Conservation (phyloP, 2,888 invertebrate species). For the Uloborus plumipes region DNA sequence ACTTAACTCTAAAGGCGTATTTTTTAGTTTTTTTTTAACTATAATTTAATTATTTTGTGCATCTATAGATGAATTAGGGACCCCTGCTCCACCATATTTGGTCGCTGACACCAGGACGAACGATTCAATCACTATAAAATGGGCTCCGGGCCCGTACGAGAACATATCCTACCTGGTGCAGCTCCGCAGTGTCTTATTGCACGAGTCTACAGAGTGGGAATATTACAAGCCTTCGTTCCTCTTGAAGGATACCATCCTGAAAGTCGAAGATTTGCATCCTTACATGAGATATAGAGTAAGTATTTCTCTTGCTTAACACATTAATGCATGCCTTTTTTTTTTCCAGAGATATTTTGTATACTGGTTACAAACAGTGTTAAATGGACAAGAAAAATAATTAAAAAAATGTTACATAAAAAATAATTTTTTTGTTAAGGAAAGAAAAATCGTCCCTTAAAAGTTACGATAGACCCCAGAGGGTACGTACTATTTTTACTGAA, state of each 20-base stretch:
- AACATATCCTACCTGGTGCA: constrained; percentile 77
- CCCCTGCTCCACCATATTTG: constrained; percentile 81
- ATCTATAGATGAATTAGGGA: constrained; percentile 77
- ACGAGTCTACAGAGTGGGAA: constrained; percentile 81
- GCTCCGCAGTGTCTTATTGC: constrained; percentile 76
- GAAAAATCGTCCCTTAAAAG: too few species aligned
- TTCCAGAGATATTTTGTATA: too few species aligned
- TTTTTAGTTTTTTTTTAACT: too few species aligned
- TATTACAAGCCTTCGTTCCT: constrained; percentile 75
- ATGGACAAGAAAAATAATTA: too few species aligned
- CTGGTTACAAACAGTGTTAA: too few species aligned
- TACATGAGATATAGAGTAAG: constrained; percentile 90
- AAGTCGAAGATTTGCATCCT: constrained; percentile 83
- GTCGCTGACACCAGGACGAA: constrained; percentile 83
- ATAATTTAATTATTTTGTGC: too few species aligned
- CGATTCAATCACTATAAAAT: constrained; percentile 84
- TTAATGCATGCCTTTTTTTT: too few species aligned
- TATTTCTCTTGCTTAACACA: background rate
- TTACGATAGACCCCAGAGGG: too few species aligned
- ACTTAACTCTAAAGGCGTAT: too few species aligned
- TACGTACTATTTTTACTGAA: too few species aligned
- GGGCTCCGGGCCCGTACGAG: constrained; percentile 74
- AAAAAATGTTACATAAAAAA: too few species aligned
- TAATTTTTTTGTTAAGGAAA: too few species aligned
- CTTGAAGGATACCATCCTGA: constrained; percentile 65